Evolutionary conservation across 1,140 invertebrate species (phyloP).

Genomic region (Drosophila bocqueti): DNA sequence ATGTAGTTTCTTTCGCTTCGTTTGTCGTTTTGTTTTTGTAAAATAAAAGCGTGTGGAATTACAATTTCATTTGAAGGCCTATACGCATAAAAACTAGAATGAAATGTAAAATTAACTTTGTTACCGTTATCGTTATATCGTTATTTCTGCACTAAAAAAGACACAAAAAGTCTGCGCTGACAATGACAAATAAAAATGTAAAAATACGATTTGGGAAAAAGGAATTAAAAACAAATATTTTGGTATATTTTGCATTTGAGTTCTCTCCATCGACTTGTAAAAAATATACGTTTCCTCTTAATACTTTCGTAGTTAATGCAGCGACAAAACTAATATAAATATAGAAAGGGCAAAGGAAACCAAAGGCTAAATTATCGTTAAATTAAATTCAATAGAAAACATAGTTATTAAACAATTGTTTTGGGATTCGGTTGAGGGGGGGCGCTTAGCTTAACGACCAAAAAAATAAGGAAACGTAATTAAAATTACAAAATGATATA

Average conservation of each 20-base stretch:
- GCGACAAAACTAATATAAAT: constrained; percentile 11
- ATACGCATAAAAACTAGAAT: constrained; percentile 63
- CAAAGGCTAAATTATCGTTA: constrained; percentile 8
- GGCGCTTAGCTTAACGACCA: constrained; percentile 37
- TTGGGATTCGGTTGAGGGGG: constrained; percentile 19
- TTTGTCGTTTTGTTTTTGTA: constrained; percentile 40
- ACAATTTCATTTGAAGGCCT: constrained; percentile 73
- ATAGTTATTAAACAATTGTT: constrained; percentile 26
- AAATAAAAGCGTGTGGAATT: constrained; percentile 85
- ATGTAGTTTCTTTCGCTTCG: not conserved
- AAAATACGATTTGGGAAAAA: constrained; percentile 4
- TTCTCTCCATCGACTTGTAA: constrained; percentile 29
- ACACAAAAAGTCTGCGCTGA: not conserved
- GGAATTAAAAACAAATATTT: constrained; percentile 38
- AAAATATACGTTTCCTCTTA: constrained; percentile 34
- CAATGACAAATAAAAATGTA: constrained; percentile 19
- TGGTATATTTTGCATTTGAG: constrained; percentile 53
- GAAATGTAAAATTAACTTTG: constrained; percentile 51
- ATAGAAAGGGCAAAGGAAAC: constrained; percentile 26
- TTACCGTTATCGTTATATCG: not conserved
- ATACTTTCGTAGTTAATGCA: constrained; percentile 49
- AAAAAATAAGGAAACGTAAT: constrained; percentile 59
- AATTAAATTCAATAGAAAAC: constrained; percentile 36
- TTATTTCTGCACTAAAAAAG: constrained; percentile 8
- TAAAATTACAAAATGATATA: constrained; percentile 59